phyloP scores from a whole-genome alignment of 2,797 vertebrate species.

The Poeciliopsis paucimaculata region DNA sequence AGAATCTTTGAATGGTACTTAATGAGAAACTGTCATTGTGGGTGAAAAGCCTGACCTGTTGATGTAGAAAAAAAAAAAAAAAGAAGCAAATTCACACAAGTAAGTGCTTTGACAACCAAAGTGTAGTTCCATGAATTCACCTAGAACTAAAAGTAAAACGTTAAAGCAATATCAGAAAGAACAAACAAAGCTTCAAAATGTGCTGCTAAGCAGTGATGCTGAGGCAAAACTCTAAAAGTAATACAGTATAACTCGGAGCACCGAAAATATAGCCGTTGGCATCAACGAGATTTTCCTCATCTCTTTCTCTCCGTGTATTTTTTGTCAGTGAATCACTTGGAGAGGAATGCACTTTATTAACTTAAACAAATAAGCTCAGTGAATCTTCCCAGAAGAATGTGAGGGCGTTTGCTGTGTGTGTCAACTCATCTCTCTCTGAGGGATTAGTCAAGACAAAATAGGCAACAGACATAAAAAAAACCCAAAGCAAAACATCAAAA shows the following conservation, averaged over 20 bases:
- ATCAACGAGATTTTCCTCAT: not conserved
- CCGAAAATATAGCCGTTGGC: not conserved
- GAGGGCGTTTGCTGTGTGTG: not conserved
- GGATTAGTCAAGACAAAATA: slow-evolving; percentile 15
- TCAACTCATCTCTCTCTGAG: slow-evolving; percentile 11
- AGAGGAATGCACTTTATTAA: slow-evolving; percentile 20
- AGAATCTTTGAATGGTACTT: not conserved
- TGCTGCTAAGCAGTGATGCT: not conserved
- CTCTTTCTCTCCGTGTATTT: not conserved
- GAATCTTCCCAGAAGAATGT: slow-evolving; percentile 3
- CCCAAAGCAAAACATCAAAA: not conserved
- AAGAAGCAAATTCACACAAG: not conserved
- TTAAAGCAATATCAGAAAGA: not conserved
- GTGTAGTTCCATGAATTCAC: not conserved
- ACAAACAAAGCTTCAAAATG: not conserved
- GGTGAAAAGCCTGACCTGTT: not conserved
- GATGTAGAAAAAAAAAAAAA: not conserved
- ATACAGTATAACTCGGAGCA: no score
- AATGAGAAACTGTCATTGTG: not conserved
- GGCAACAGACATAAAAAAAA: not conserved
- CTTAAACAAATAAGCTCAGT: slow-evolving; percentile 10
- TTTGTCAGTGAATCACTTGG: slow-evolving; percentile 4
- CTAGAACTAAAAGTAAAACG: not conserved
- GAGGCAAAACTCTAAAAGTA: not conserved
- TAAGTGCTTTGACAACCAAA: not conserved